Conservation (phyloP, 2,888 invertebrate species). For the Mythimna lalbum region DNA sequence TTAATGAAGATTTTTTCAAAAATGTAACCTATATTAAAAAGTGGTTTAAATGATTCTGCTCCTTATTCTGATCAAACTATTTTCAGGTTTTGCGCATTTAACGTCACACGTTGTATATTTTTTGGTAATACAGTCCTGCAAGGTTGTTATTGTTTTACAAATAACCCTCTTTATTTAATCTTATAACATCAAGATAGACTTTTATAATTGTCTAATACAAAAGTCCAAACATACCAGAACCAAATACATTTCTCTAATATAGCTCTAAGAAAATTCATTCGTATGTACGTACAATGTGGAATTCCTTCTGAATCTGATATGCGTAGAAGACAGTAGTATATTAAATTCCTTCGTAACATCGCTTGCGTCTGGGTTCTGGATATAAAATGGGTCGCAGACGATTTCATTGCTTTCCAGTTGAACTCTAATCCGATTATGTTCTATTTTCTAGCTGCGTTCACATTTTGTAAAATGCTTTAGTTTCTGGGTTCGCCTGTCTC, state of each 20-base stretch:
- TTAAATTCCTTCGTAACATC: constrained; percentile 47
- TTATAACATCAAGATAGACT: no score
- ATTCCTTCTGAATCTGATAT: constrained; percentile 24
- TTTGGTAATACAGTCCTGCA: no score
- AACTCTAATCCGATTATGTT: constrained; percentile 10
- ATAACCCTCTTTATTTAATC: no score
- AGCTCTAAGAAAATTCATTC: constrained; percentile 35
- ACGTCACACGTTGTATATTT: no score
- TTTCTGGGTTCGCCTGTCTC: no score
- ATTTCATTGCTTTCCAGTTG: constrained; percentile 39
- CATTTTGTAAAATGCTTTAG: no score
- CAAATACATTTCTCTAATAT: constrained; percentile 6
- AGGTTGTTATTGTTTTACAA: no score
- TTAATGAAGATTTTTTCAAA: no score
- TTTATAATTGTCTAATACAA: neutral
- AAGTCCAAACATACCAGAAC: neutral
- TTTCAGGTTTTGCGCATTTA: no score
- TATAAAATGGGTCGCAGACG: constrained; percentile 25
- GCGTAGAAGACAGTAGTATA: constrained; percentile 31
- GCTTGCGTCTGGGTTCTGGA: constrained; percentile 12
- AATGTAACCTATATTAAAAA: no score
- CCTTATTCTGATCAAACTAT: no score
- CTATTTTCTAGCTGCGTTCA: neutral
- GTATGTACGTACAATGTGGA: constrained; percentile 29
- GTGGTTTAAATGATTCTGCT: no score